A percentile compares a stretch with the other conserved stretches of the same genome.
These are phyloP conservation scores for Chiridota heheva DNA, from an alignment of 35 echinoderm and acorn worm genomes.

Conservation along the genomic window DNA sequence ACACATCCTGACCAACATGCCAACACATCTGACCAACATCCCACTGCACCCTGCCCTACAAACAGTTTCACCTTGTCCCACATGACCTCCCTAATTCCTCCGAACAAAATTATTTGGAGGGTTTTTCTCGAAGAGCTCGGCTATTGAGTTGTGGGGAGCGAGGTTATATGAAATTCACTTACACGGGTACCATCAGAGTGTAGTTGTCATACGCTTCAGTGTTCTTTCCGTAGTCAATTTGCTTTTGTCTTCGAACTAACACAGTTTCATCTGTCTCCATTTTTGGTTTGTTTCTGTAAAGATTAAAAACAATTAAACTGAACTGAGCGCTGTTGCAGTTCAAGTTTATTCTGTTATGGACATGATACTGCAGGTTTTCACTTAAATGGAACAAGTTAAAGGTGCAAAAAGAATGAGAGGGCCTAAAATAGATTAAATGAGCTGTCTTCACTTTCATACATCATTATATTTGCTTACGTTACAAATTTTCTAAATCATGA, in stretches of 20 bases:
- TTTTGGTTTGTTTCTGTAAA: constrained; percentile 5
- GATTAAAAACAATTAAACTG: neutral
- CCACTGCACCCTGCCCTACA: no score
- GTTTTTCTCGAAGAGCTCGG: neutral
- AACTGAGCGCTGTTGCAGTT: neutral
- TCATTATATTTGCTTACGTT: neutral
- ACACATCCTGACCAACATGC: no score
- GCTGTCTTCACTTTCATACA: neutral
- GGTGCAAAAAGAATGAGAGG: neutral
- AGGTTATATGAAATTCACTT: constrained; percentile 4
- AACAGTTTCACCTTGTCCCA: no score
- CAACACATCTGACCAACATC: no score
- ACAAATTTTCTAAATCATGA: no score
- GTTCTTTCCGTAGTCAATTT: constrained; percentile 91
- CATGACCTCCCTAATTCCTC: no score
- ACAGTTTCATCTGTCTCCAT: constrained; percentile 72
- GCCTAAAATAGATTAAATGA: neutral
- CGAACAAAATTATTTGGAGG: neutral
- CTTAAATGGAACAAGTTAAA: neutral
- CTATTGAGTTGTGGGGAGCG: neutral
- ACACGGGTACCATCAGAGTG: constrained; percentile 52
- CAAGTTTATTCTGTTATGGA: neutral
- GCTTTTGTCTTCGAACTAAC: constrained; percentile 84
- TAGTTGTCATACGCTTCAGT: constrained; percentile 70
- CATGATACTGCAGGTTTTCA: neutral